Conservation (phyloP, 2,888 invertebrate genomes). For the Pseudanteris insignis region DNA sequence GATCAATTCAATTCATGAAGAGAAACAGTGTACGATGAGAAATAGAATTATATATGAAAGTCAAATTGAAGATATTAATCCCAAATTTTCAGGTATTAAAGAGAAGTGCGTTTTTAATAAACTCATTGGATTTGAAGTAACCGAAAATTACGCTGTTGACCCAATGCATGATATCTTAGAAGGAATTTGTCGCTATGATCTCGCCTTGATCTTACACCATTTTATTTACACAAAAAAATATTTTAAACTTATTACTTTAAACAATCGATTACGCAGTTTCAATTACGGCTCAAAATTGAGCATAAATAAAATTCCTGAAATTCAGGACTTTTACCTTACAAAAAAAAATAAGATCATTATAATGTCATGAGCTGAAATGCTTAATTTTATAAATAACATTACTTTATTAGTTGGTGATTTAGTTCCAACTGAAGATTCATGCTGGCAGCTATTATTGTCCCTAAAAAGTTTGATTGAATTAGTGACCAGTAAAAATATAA, state of each 20-base stretch:
- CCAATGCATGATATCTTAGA: constrained; percentile 28
- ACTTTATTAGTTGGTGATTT: not conserved
- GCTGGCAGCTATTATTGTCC: not conserved
- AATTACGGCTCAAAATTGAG: not conserved
- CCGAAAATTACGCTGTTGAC: constrained; percentile 23
- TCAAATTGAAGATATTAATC: not conserved
- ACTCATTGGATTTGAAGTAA: constrained; percentile 6
- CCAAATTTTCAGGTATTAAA: not conserved
- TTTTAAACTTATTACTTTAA: constrained; percentile 24
- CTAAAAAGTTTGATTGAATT: not conserved
- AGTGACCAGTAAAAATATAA: not conserved
- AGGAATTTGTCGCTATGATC: constrained; percentile 15
- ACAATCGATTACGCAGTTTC: not conserved
- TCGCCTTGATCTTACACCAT: constrained; percentile 15
- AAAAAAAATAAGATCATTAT: no score
- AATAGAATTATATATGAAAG: not conserved
- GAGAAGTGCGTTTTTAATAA: constrained; percentile 3
- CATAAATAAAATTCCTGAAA: not conserved
- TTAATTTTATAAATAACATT: not conserved
- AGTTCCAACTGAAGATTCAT: not conserved
- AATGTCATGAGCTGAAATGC: not conserved
- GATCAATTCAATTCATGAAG: constrained; percentile 2
- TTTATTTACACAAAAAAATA: constrained; percentile 23
- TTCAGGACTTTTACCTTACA: not conserved
- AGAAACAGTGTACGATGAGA: not conserved